phyloP scores from a whole-genome alignment of 1,140 invertebrate genomes.

The Drosophila subpulchrella region DNA sequence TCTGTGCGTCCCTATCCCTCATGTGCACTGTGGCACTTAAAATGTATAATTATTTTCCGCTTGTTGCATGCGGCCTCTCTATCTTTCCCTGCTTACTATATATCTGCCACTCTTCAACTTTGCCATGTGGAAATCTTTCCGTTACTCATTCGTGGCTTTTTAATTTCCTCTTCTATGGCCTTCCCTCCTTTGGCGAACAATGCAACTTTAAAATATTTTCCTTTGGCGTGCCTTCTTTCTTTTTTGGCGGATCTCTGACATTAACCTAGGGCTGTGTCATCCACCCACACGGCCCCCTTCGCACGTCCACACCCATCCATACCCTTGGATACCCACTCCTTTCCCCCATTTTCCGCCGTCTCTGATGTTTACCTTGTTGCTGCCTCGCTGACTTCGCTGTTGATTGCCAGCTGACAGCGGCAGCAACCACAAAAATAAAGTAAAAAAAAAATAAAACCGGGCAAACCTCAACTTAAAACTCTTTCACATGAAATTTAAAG shows the following conservation, averaged over 20 bases:
- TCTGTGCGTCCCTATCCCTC: constrained; percentile 9
- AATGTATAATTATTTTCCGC: constrained; percentile 78
- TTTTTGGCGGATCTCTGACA: constrained; percentile 47
- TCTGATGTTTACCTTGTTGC: constrained; percentile 72
- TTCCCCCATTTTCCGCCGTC: constrained; percentile 15
- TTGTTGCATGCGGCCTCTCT: constrained; percentile 53
- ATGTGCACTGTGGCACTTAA: constrained; percentile 51
- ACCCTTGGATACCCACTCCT: constrained; percentile 18
- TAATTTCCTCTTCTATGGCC: constrained; percentile 40
- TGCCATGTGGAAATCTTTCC: constrained; percentile 59
- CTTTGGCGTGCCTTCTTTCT: constrained; percentile 18
- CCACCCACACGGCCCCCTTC: constrained; percentile 6
- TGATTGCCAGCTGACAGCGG: constrained; percentile 71
- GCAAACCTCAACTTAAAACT: constrained; percentile 39
- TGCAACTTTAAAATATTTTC: constrained; percentile 59
- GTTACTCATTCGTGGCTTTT: constrained; percentile 62
- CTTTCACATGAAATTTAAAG: constrained; percentile 56
- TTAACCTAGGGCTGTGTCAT: constrained; percentile 52
- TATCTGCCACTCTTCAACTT: constrained; percentile 22
- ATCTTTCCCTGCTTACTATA: neutral
- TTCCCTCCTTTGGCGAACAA: constrained; percentile 31
- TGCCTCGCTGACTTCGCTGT: constrained; percentile 72
- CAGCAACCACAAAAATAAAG: constrained; percentile 30
- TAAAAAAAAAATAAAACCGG: constrained; percentile 25
- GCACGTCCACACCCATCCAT: neutral